These are phyloP conservation scores for Agapetus fuscipes DNA, from an alignment of 2,888 invertebrate species.

Conservation along the genomic window DNA sequence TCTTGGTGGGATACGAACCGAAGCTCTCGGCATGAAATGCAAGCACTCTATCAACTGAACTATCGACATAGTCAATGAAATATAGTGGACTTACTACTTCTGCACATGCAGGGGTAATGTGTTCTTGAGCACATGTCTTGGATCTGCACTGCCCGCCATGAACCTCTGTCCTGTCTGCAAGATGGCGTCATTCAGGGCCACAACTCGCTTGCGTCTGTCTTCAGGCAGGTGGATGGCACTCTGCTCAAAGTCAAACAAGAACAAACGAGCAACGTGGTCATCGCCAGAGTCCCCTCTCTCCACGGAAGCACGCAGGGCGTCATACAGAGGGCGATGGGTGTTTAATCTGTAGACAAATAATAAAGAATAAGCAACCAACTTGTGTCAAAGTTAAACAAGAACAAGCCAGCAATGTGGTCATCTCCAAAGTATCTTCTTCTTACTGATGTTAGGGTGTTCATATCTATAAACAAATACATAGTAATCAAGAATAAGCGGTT, in stretches of 20 bases:
- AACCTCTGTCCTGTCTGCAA: constrained; percentile 76
- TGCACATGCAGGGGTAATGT: constrained; percentile 62
- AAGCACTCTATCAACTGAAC: no score
- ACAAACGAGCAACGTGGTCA: constrained; percentile 75
- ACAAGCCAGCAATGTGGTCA: no score
- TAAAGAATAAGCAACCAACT: no score
- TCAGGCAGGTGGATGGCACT: constrained; percentile 91
- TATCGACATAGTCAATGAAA: no score
- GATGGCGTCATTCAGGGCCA: constrained; percentile 77
- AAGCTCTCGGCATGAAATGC: no score
- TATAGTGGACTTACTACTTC: constrained; percentile 68
- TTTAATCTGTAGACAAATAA: constrained; percentile 74
- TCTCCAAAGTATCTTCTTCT: no score
- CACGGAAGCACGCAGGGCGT: constrained; percentile 62
- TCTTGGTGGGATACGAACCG: no score
- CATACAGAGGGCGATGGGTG: constrained; percentile 77
- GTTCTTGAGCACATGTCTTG: constrained; percentile 55
- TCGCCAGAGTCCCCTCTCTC: constrained; percentile 73
- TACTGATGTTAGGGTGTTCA: no score
- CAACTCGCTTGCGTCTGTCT: constrained; percentile 60
- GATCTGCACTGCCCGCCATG: constrained; percentile 63
- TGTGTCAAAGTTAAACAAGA: no score
- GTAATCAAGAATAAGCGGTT: no score
- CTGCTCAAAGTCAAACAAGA: constrained; percentile 95
- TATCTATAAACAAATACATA: no score